These are phyloP conservation scores for Sarcophaga bullata DNA, from an alignment of 1,140 invertebrate genomes.

Conservation along the genomic window DNA sequence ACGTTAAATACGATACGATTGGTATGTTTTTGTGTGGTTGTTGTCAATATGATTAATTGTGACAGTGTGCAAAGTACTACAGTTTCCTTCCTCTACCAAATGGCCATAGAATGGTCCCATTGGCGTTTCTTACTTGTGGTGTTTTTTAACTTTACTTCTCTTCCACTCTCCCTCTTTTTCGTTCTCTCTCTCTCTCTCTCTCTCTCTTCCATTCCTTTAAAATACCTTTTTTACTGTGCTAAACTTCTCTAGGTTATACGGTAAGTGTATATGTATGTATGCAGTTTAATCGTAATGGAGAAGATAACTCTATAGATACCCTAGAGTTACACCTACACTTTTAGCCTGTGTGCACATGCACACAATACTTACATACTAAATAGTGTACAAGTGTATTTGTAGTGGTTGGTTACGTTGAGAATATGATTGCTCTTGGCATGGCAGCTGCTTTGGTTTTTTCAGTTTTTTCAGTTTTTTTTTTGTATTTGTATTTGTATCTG, in stretches of 20 bases:
- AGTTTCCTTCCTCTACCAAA: constrained; percentile 31
- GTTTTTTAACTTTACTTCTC: background rate
- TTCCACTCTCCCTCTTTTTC: background rate
- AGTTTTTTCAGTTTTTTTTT: background rate
- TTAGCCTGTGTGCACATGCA: too few species aligned
- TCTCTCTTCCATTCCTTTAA: too few species aligned
- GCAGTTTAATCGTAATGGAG: too few species aligned
- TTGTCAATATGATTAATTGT: constrained; percentile 40
- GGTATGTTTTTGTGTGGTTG: constrained; percentile 23
- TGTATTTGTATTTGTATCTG: background rate
- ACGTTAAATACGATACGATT: background rate
- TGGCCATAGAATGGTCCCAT: background rate
- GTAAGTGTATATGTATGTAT: too few species aligned
- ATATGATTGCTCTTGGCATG: constrained; percentile 29
- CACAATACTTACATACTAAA: background rate
- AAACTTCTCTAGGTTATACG: too few species aligned
- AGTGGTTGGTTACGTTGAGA: constrained; percentile 7
- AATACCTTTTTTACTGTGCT: too few species aligned
- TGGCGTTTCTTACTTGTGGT: background rate
- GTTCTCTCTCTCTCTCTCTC: too few species aligned
- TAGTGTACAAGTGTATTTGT: background rate
- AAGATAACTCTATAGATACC: too few species aligned
- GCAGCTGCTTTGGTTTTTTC: constrained; percentile 5
- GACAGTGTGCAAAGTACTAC: constrained; percentile 36
- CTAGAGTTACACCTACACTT: background rate